phyloP scores from a whole-genome alignment of 1,140 invertebrate genomes.

The Drosophila malerkotliana region DNA sequence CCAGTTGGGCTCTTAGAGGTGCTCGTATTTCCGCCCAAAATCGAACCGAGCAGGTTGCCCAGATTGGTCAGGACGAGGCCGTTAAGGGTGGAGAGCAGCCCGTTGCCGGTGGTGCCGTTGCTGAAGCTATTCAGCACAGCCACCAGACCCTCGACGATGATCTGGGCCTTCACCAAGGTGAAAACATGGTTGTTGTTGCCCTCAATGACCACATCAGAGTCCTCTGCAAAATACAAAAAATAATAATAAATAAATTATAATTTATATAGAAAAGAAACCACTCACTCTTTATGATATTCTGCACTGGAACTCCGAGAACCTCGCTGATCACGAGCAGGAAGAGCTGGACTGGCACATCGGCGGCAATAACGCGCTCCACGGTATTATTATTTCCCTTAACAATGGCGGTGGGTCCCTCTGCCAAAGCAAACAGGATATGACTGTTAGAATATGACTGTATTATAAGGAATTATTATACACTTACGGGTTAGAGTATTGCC shows the following conservation, averaged over 20 bases:
- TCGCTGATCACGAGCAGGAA: conserved; percentile 1
- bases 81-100: neutral
- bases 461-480: neutral
- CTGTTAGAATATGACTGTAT: too few species aligned
- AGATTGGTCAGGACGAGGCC: neutral
- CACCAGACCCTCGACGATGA: neutral
- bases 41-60: neutral
- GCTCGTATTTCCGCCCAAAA: neutral
- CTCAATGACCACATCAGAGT: neutral
- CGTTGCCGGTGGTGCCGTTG: neutral
- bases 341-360: neutral
- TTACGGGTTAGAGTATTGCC: conserved; percentile 18
- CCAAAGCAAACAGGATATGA: neutral
- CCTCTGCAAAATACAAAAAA: conserved; percentile 2
- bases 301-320: neutral
- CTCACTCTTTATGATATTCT: neutral
- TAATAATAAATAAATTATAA: neutral
- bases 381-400: neutral
- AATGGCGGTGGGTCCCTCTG: neutral
- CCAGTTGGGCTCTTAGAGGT: neutral
- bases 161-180: conserved; percentile 1
- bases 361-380: neutral
- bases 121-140: neutral
- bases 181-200: neutral
- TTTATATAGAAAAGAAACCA: neutral